Evolutionary conservation across 2,888 invertebrate species (phyloP).

Genomic region (Tachina fera): DNA sequence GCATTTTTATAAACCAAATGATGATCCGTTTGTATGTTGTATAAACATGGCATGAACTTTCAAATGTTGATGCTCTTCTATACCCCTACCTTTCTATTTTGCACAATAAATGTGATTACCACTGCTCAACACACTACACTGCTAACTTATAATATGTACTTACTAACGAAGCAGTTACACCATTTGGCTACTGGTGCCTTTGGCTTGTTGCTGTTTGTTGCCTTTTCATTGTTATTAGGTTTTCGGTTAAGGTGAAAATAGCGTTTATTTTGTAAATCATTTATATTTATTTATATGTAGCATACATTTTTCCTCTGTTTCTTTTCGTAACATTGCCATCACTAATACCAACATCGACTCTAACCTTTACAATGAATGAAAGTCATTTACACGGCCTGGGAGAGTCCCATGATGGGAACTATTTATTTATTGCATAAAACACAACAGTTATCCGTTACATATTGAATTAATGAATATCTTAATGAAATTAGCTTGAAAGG

Average conservation of each 20-base stretch:
- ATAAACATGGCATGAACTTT: conserved; percentile 67
- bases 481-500: conserved; percentile 58
- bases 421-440: conserved; percentile 67
- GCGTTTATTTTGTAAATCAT: conserved; percentile 72
- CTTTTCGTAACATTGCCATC: conserved; percentile 57
- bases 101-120: conserved; percentile 53
- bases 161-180: conserved; percentile 59
- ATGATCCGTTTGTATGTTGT: conserved; percentile 64
- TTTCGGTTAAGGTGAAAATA: conserved; percentile 71
- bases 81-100: conserved; percentile 26
- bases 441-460: conserved; percentile 68
- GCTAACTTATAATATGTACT: conserved; percentile 39
- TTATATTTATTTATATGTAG: conserved; percentile 68
- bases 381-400: conserved; percentile 65
- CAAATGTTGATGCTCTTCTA: conserved; percentile 70
- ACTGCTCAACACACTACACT: conserved; percentile 44
- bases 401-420: conserved; percentile 71
- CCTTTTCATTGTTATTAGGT: conserved; percentile 67
- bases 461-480: conserved; percentile 68
- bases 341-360: conserved; percentile 58
- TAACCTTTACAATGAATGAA: conserved; percentile 59
- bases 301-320: conserved; percentile 33
- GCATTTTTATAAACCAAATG: conserved; percentile 68
- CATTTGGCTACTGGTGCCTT: conserved; percentile 70
- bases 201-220: conserved; percentile 58